Base-by-base conservation (phyloP, 2,113 vertebrate genomes). In the Charadrius vociferus region DNA sequence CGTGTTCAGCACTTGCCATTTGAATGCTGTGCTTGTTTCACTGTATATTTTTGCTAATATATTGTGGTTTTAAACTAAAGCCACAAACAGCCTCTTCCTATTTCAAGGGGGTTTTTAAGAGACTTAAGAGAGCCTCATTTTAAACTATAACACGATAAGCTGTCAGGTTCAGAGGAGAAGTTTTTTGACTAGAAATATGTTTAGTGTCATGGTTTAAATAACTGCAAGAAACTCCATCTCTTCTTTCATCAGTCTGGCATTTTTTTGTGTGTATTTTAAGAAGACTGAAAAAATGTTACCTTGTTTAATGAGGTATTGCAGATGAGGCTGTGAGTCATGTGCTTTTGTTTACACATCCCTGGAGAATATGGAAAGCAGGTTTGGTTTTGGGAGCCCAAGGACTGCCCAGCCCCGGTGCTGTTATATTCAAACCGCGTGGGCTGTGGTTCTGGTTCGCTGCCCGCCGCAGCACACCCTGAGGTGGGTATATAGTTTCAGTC, bases 241-340 rank as follows among this genome's bases (percentile, higher is more conserved):
- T 91, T 71, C 91, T 95, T 95, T 97, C 94, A 95, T 95, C 94
- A 82, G 49, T 58, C 36, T 81, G 89, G 81, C 83, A 61, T 91
- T 96, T 84, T 34, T 49, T 32, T 49, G 3, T 80, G 77, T 85
- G 81, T 87, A 67, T 89, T 96, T 97, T 79, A 61, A 93, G 90
- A 84, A 75, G 91, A 34, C 41, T 91, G 96, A 85, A 93, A 94
- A 90, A 91, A 81, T 27, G 4, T 85, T 95, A 49, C 88, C 93
- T 80, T 90, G 86, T 86, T 95, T 95, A 96, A 96, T 96, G 95
- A 97, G 92, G 91, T 90, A 81, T 96, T 94, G 92, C 86, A 93
- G 86, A 84, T 84, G 91, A 84, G 73, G 66, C 77, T 85, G 88
- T 61, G 43, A 91, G 84, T 94, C 91, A 81, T 47, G 88, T 95